Base-by-base conservation (phyloP, 2,888 invertebrate genomes). In the Caenorhabditis doughertyi region DNA sequence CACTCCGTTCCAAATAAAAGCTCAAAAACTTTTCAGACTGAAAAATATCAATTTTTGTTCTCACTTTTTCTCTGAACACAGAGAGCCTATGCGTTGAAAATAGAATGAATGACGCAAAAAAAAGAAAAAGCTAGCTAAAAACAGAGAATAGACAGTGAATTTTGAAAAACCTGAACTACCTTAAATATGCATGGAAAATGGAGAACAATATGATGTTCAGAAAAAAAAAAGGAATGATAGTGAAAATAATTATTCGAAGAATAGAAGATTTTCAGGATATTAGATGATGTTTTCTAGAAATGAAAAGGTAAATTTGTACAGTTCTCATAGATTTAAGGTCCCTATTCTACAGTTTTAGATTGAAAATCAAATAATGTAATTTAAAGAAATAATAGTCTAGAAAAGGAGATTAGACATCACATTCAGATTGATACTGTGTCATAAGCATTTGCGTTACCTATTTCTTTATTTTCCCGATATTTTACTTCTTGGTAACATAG, bases 141-240 rank as follows among this genome's bases (percentile, higher is more conserved):
- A 62, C 53, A 64, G 21, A n/a, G 23, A 21, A 39, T 16, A 13
- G 11, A 25, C 29, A 58, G 9, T 47, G 35, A 47, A 58, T 64
- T 39, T 55, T 3, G n/a, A 39, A 62, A 64, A 53, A 39, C 16
- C 49, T 53, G 42, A 55, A 44, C 32, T 53, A 29, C 11, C 32
- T 64, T 47, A 7, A 29, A 64, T 47, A 64, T 64, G 27, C 29
- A 47, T 64, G 21, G 55, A 58, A 47, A 42, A 73, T 49, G n/a
- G 62, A 62, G n/a, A 42, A 32, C 25, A 62, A 70, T 32, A 21
- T 11, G 51, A 58, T 39, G 23, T 21, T 39, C 25, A 25, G n/a
- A 13, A 25, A 16, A 25, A 35, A 9, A 35, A n/a, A n/a, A n/a
- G n/a, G n/a, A n/a, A n/a, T n/a, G n/a, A n/a, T n/a, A n/a, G n/a